Evolutionary conservation across 1,140 invertebrate species (phyloP), one percentile per base, ranked within the genome.

Genomic region (Globodera rostochiensis): DNA sequence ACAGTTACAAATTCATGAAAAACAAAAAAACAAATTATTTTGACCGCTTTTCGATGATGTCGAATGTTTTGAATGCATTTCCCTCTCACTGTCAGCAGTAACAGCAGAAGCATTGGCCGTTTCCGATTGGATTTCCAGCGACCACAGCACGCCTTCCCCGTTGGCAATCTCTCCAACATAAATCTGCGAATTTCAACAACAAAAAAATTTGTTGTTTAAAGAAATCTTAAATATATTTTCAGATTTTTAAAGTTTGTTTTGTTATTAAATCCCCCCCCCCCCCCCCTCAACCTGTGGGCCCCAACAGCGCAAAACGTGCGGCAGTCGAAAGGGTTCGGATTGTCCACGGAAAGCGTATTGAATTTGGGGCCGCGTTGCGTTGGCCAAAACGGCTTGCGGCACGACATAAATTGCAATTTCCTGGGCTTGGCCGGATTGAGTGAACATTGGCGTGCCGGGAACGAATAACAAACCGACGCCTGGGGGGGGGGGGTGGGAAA

Each of bases 101-200:
- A 15, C 57, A 60, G 19, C 5, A 60, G 15, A 13, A 5, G 11
- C 57, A 19, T 60, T 60, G 9, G 57, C 57, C 57, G 57, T 15
- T 7, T 82, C 73, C 46, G 79, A 53, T 45, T 87, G 45, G 50
- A 89, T 82, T 25, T 89, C 85, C 47, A 89, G 84, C 47, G 81
- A 71, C 88, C 88, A 90, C 15, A 89, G 78, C 25, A 84, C 69
- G 9, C 88, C 87, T 15, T 83, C 74, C 47, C 73, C 79, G 11
- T 89, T 81, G 6, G 83, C 81, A 73, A 89, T 89, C 74, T 89
- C 88, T 49, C 88, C 88, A 11, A 89, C 57, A 60, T 60, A 60
- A 60, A 60, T 15, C 57, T 60, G 13, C 15, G 5, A 6, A 13
- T 1, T 15, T 60, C 5, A 60, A 19, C 15, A 60, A 19, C 11